Evolutionary conservation across 2,888 invertebrate genomes (phyloP), one percentile per base, ranked within the genome.

Genomic region (Cephus sareptanus): DNA sequence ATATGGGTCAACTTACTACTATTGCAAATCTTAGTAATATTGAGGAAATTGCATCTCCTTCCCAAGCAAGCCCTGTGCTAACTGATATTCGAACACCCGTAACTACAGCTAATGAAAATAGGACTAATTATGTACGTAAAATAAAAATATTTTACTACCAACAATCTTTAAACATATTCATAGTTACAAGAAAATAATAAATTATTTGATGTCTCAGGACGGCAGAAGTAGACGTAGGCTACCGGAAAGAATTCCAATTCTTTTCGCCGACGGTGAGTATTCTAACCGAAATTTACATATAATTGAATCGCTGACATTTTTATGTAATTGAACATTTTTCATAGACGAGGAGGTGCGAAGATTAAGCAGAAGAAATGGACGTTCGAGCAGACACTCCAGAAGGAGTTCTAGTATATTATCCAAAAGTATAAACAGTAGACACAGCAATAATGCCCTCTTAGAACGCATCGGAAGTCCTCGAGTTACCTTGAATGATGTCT

Each of bases 401-500:
- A 78, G 83, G 37, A 83, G 84, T 73, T 84, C 88, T 9, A 80
- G 80, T 31, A 83, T 83, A 78, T 77, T 85, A 30, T 84, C 86
- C 13, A 82, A 80, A 75, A 77, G 70, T 69, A 79, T 77, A 69
- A 73, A 71, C 35, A 77, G 75, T 40, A 73, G 73, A 76, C 73
- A 31, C 12, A 76, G 69, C 69, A 6, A 81, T 76, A 74, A 68
- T 73, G 80, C 74, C n/a, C 35, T 75, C 31, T 40, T 75, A 56
- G 83, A 85, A 75, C 37, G 80, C 3, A 79, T 85, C 15, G 82
- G 83, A 83, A 90, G 87, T 79, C 90, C 89, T 11, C 83, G 86
- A 73, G 90, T 91, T 15, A 83, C 88, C 34, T 80, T 91, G 0
- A 89, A 89, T 74, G 90, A 91, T 78, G 90, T 91, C 30, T 90